These are phyloP conservation scores for Ochropacha duplaris DNA, from an alignment of 2,888 invertebrate genomes.

Conservation along the genomic window DNA sequence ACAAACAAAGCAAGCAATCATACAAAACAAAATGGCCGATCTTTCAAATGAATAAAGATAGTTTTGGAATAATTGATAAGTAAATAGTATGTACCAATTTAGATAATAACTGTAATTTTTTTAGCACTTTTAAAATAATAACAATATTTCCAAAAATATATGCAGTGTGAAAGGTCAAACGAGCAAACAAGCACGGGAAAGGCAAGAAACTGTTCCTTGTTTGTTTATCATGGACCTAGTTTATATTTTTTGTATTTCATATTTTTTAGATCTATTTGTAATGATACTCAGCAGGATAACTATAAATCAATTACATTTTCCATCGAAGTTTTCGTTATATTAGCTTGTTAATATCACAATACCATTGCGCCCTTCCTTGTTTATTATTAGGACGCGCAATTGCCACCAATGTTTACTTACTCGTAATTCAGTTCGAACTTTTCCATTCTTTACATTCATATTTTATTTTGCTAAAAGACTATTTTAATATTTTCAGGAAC, in stretches of 20 bases:
- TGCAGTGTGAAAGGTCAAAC: not conserved
- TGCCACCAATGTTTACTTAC: slow-evolving; percentile 76
- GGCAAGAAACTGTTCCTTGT: not conserved
- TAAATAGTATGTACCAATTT: not conserved
- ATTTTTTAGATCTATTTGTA: not conserved
- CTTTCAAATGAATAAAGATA: not conserved
- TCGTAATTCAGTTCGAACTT: slow-evolving; percentile 6
- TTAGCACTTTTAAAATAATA: not conserved
- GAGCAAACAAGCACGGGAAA: not conserved
- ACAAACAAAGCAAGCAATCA: not conserved
- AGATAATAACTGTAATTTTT: not conserved
- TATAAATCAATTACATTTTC: not conserved
- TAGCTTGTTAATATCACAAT: not conserved
- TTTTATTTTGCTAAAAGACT: slow-evolving; percentile 6
- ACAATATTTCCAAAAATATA: not conserved
- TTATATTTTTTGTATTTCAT: not conserved
- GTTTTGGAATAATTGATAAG: not conserved
- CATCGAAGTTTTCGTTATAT: not conserved
- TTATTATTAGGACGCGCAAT: slow-evolving; percentile 58
- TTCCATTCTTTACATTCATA: slow-evolving; percentile 27
- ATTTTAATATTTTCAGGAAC: slow-evolving; percentile 30
- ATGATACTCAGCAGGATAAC: not conserved
- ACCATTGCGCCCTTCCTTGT: not conserved
- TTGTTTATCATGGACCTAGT: not conserved
- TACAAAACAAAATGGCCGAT: not conserved